phyloP scores from a whole-genome alignment of 2,888 invertebrate species.

The Hypomecis punctinalis region DNA sequence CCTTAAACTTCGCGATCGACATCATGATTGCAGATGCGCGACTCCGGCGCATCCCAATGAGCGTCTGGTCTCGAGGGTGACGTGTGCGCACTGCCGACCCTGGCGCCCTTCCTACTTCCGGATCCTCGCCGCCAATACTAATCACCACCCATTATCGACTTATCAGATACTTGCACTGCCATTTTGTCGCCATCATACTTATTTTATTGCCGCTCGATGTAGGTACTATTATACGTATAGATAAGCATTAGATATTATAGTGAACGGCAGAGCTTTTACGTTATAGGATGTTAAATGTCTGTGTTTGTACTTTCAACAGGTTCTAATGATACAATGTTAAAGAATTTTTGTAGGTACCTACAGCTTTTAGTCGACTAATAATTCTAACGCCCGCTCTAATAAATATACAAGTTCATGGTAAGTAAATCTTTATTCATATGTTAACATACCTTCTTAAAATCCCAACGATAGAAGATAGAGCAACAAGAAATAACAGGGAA shows the following conservation, averaged over 20 bases:
- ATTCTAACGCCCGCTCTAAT: too few relatives aligned
- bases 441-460: too few relatives aligned
- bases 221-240: neutral
- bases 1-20: constrained; percentile 51
- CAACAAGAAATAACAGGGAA: too few relatives aligned
- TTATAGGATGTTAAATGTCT: too few relatives aligned
- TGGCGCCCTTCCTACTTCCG: constrained; percentile 78
- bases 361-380: too few relatives aligned
- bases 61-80: constrained; percentile 50
- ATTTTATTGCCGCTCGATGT: constrained; percentile 1
- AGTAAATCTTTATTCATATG: too few relatives aligned
- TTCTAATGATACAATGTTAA: too few relatives aligned
- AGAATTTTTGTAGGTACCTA: too few relatives aligned
- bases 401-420: too few relatives aligned
- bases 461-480: too few relatives aligned
- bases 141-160: constrained; percentile 57
- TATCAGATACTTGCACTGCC: constrained; percentile 34
- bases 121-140: constrained; percentile 70
- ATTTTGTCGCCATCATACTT: constrained; percentile 15
- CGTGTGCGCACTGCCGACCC: constrained; percentile 61
- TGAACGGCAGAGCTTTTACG: neutral
- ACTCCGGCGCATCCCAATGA: constrained; percentile 62
- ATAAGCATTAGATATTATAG: neutral
- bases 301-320: too few relatives aligned
- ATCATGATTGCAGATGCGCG: constrained; percentile 54